Percentiles rank a stretch among this genome's conserved stretches.
These are phyloP conservation scores for Typhlomys cinereus DNA, from an alignment of 2,113 vertebrate genomes.

Conservation along the genomic window DNA sequence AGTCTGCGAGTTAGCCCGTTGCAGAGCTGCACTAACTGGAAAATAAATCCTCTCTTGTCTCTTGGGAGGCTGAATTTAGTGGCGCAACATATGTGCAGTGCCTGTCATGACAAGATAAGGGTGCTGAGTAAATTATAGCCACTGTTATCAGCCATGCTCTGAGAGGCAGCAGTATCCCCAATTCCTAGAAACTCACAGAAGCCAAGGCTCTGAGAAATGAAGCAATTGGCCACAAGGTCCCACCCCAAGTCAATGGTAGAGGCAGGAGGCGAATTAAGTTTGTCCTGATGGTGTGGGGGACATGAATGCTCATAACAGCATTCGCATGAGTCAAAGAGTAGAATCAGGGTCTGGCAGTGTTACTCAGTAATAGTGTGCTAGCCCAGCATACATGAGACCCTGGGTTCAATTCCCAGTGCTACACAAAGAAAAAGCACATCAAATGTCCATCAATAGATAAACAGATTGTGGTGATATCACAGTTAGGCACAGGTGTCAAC, in stretches of 20 bases:
- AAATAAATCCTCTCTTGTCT: not conserved
- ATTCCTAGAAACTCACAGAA: slow-evolving; percentile 4
- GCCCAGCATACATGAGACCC: too few relatives aligned
- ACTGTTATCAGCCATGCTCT: not conserved
- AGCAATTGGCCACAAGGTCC: not conserved
- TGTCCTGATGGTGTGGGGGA: too few relatives aligned
- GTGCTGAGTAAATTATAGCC: not conserved
- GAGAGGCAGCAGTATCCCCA: not conserved
- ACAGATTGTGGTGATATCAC: not conserved
- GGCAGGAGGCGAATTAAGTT: not conserved
- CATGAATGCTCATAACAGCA: not conserved
- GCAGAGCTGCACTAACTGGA: not conserved
- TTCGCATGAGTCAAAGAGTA: not conserved
- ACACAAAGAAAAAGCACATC: too few relatives aligned
- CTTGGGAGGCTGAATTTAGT: not conserved
- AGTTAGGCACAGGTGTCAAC: too few relatives aligned
- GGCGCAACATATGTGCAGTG: not conserved
- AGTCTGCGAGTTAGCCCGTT: not conserved
- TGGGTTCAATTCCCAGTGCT: too few relatives aligned
- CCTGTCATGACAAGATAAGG: not conserved
- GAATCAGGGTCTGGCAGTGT: too few relatives aligned
- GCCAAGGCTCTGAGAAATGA: not conserved
- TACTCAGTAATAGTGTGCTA: too few relatives aligned
- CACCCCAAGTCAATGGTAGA: not conserved
- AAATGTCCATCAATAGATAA: not conserved